These are phyloP conservation scores for Synergus laeviventris DNA, from an alignment of 2,888 invertebrate genomes.

Conservation along the genomic window DNA sequence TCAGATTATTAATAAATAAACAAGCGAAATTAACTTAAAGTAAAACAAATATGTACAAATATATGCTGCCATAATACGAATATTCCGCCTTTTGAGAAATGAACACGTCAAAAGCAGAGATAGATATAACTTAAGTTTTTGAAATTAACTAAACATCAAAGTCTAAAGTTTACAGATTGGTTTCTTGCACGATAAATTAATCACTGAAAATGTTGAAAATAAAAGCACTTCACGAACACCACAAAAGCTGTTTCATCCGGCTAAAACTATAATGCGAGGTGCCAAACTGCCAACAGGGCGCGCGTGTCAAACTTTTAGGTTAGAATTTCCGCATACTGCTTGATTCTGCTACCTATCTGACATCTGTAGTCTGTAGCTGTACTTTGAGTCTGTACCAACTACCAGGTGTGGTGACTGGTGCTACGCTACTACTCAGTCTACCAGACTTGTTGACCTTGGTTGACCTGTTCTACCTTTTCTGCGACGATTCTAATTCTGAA, in stretches of 20 bases:
- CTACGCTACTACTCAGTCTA: too few species aligned
- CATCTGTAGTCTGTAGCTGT: too few species aligned
- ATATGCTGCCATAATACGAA: background rate
- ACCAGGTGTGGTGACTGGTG: too few species aligned
- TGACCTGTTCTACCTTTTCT: too few species aligned
- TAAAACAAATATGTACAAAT: background rate
- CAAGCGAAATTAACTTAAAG: background rate
- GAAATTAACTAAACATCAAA: background rate
- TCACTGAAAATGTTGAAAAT: background rate
- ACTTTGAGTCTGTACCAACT: too few species aligned
- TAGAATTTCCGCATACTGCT: background rate
- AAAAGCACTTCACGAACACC: background rate
- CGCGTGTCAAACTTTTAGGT: constrained; percentile 1
- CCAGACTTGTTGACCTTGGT: too few species aligned
- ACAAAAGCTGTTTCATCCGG: background rate
- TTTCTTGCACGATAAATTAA: background rate
- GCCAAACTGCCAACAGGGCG: background rate
- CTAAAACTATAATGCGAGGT: background rate
- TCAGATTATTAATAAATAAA: background rate
- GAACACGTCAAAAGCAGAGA: too few species aligned
- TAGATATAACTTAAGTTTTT: background rate
- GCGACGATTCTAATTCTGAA: too few species aligned
- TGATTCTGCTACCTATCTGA: too few species aligned
- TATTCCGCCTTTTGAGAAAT: background rate
- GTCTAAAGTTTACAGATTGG: background rate